These are phyloP conservation scores for Platysternon megacephalum DNA, from an alignment of 2,113 vertebrate species.

Conservation along the genomic window DNA sequence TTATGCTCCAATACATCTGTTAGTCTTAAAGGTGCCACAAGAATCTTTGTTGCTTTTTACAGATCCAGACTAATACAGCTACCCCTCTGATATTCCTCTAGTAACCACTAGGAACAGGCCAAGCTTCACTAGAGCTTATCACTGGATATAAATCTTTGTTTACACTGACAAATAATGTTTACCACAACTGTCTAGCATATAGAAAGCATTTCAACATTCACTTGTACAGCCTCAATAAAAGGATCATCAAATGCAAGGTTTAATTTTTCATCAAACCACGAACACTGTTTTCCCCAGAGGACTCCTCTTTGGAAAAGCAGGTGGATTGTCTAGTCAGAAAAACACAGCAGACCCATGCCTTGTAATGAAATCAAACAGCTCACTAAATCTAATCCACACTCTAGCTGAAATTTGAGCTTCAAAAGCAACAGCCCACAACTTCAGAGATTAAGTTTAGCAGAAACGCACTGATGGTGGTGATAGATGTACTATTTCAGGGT, in stretches of 20 bases:
- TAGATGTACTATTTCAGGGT: constrained; percentile 49
- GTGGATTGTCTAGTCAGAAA: constrained; percentile 37
- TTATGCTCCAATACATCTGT: no score
- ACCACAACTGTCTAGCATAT: constrained; percentile 11
- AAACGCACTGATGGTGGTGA: constrained; percentile 34
- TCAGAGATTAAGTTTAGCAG: constrained; percentile 53
- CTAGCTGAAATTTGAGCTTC: constrained; percentile 28
- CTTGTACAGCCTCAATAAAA: constrained; percentile 35
- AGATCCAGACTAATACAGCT: no score
- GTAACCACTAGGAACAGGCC: not conserved
- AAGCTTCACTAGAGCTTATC: constrained; percentile 19
- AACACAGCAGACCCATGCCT: not conserved
- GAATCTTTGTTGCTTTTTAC: no score
- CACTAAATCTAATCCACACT: constrained; percentile 42
- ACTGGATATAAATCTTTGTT: constrained; percentile 18
- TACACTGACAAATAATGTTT: constrained; percentile 9
- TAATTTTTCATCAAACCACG: constrained; percentile 53
- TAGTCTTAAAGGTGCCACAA: no score
- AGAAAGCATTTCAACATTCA: constrained; percentile 7
- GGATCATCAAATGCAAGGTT: constrained; percentile 41
- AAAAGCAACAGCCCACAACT: constrained; percentile 46
- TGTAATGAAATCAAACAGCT: constrained; percentile 61
- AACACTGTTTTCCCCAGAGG: not conserved
- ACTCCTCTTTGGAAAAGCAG: constrained; percentile 45
- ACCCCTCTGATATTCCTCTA: not conserved